Evolutionary conservation across 2,888 invertebrate genomes (phyloP).

Genomic region (Tiliacea citrago): DNA sequence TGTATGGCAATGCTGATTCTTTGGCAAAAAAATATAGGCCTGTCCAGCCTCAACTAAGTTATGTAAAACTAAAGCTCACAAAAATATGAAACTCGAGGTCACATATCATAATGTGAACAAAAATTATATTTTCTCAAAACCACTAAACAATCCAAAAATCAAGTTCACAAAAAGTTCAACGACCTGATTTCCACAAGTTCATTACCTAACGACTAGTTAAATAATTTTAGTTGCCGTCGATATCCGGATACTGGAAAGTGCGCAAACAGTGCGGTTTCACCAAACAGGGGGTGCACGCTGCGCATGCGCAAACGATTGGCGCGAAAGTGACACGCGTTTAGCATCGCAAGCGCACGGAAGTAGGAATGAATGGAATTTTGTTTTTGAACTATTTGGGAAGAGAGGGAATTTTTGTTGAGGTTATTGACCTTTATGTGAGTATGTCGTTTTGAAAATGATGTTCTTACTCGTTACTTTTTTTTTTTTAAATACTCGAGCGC

Average conservation of each 20-base stretch:
- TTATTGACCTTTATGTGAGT: slow-evolving; percentile 5
- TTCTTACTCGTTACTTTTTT: neutral
- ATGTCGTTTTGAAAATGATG: neutral
- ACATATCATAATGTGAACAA: neutral
- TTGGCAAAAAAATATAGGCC: too few relatives aligned
- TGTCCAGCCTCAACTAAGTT: too few relatives aligned
- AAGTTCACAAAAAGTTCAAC: slow-evolving; percentile 64
- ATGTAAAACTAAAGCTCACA: slow-evolving; percentile 1
- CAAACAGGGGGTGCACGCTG: slow-evolving; percentile 78
- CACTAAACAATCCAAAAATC: slow-evolving; percentile 26
- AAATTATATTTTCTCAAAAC: neutral
- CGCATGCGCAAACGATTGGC: slow-evolving; percentile 77
- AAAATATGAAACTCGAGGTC: neutral
- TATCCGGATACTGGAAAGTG: slow-evolving; percentile 85
- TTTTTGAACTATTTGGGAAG: slow-evolving; percentile 62
- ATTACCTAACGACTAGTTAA: slow-evolving; percentile 72
- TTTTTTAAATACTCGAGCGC: neutral
- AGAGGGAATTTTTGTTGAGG: slow-evolving; percentile 21
- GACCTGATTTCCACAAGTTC: slow-evolving; percentile 62
- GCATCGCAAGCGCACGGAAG: slow-evolving; percentile 76
- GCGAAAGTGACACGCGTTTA: slow-evolving; percentile 80
- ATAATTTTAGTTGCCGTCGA: slow-evolving; percentile 70
- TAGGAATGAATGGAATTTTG: slow-evolving; percentile 62
- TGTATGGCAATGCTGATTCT: too few relatives aligned
- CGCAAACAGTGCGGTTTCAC: slow-evolving; percentile 82